Conservation (phyloP, 2,797 vertebrate genomes). For the Tokudaia muenninki region DNA sequence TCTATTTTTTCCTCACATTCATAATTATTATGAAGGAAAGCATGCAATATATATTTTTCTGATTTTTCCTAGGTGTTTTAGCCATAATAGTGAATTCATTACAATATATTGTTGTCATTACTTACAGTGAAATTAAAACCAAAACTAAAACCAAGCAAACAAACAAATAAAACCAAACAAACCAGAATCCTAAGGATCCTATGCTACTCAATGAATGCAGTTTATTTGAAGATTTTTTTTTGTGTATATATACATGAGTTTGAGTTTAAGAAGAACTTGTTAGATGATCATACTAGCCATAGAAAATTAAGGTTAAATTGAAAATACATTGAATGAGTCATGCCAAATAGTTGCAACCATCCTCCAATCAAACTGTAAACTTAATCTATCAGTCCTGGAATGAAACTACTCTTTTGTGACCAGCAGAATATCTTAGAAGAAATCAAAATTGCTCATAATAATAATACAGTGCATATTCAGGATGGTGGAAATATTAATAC, state of each 20-base stretch:
- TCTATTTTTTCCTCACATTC: not conserved
- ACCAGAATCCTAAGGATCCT: not conserved
- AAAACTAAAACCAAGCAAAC: not conserved
- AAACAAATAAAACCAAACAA: not conserved
- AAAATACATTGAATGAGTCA: constrained; percentile 68
- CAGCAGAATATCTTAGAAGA: not conserved
- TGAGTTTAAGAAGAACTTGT: constrained; percentile 1
- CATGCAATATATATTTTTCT: constrained; percentile 42
- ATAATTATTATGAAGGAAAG: constrained; percentile 55
- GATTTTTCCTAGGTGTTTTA: constrained; percentile 26
- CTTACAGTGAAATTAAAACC: constrained; percentile 17
- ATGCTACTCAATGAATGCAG: not conserved
- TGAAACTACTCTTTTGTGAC: constrained; percentile 66
- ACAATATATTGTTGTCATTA: constrained; percentile 49
- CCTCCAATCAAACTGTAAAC: constrained; percentile 57
- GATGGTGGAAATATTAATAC: not conserved
- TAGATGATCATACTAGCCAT: not conserved
- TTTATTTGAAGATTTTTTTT: not conserved
- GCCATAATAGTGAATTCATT: constrained; percentile 49
- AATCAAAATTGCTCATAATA: constrained; percentile 41
- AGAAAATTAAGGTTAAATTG: constrained; percentile 29
- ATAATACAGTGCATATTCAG: not conserved
- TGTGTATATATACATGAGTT: not conserved
- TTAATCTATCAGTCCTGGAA: constrained; percentile 61
- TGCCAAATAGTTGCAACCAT: not conserved